phyloP scores from a whole-genome alignment of 2,113 vertebrate species.

The Macrotis lagotis region DNA sequence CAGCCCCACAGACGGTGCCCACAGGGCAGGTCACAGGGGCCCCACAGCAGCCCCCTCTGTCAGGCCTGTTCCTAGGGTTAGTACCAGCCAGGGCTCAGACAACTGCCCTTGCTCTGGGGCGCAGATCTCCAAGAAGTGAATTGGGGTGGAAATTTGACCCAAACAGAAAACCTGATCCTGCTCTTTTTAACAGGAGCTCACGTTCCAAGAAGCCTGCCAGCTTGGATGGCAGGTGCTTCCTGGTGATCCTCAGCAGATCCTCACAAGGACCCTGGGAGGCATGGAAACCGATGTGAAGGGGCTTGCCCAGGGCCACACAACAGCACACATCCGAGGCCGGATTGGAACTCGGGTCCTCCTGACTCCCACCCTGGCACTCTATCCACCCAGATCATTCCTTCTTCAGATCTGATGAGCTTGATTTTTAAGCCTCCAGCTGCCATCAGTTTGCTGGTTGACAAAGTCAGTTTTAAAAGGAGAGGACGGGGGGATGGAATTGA shows the following conservation, averaged over 20 bases:
- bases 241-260: too few relatives aligned
- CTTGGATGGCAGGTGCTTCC: too few relatives aligned
- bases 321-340: background rate
- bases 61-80: too few relatives aligned
- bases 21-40: constrained; percentile 84
- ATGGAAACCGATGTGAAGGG: background rate
- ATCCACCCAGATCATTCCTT: background rate
- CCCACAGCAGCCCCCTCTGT: constrained; percentile 76
- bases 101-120: too few relatives aligned
- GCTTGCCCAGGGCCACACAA: background rate
- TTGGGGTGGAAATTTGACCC: too few relatives aligned
- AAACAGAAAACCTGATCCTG: too few relatives aligned
- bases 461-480: too few relatives aligned
- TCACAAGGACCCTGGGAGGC: too few relatives aligned
- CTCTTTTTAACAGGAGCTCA: background rate
- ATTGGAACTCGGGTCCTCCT: background rate
- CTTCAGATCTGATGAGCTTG: background rate
- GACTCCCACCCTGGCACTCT: background rate
- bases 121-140: too few relatives aligned
- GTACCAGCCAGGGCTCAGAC: too few relatives aligned
- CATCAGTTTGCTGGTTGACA: background rate
- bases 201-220: too few relatives aligned
- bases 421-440: background rate
- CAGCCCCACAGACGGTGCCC: constrained; percentile 69
- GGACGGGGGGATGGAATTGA: too few relatives aligned